Conservation (phyloP, 2,888 invertebrate species). For the Andrena bucephala region DNA sequence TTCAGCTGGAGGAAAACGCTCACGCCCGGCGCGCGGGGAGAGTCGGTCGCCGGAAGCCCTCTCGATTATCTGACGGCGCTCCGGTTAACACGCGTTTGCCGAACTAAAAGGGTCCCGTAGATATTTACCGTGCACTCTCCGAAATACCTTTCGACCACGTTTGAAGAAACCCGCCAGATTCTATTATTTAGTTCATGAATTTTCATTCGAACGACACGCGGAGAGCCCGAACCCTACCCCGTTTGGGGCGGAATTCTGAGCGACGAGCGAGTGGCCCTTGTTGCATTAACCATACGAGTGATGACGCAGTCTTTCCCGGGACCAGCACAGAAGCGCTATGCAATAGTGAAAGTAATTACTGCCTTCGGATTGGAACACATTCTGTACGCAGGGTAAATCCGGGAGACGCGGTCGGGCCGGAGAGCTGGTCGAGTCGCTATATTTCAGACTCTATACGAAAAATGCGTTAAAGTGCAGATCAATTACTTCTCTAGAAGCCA, state of each 20-base stretch:
- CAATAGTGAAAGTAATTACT: no score
- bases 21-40: background rate
- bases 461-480: no score
- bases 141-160: constrained; percentile 51
- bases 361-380: no score
- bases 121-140: constrained; percentile 62
- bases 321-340: no score
- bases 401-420: no score
- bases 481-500: no score
- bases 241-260: constrained; percentile 10
- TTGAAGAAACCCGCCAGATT: constrained; percentile 49
- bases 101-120: constrained; percentile 58
- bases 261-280: background rate
- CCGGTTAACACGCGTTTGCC: constrained; percentile 56
- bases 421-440: no score
- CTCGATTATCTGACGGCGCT: constrained; percentile 51
- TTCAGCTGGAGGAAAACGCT: constrained; percentile 54
- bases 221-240: constrained; percentile 26
- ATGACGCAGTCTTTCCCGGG: no score
- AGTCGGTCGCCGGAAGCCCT: constrained; percentile 20
- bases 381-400: no score
- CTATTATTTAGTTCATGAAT: constrained; percentile 54
- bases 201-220: constrained; percentile 51
- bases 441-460: no score
- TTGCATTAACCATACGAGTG: no score